phyloP scores from a whole-genome alignment of 2,113 vertebrate genomes.

The Phaetusa simplex region DNA sequence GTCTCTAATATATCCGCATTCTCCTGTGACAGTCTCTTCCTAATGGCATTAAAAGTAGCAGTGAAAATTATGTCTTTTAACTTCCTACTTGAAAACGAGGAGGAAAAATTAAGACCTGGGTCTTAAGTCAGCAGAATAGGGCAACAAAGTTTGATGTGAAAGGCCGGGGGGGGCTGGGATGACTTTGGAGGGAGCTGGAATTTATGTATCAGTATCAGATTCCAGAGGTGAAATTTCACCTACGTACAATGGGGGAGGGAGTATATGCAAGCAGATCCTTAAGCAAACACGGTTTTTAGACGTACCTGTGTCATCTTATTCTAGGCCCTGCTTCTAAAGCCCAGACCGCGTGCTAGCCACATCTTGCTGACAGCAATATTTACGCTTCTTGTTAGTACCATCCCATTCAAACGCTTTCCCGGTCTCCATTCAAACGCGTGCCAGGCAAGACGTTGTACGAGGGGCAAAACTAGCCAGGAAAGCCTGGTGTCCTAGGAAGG shows the following conservation, averaged over 20 bases:
- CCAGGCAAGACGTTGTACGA: neutral
- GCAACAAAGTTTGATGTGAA: neutral
- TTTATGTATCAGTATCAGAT: neutral
- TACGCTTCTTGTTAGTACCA: neutral
- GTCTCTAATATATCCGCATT: neutral
- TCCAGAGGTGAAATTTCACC: constrained; percentile 28
- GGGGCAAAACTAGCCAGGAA: neutral
- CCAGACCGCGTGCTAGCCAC: fast-evolving
- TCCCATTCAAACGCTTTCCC: neutral
- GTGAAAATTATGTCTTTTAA: constrained; percentile 3
- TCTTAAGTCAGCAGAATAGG: neutral
- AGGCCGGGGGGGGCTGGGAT: fast-evolving
- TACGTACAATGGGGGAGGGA: neutral
- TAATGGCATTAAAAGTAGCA: neutral
- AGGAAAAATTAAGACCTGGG: neutral
- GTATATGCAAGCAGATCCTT: neutral
- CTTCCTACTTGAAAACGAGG: neutral
- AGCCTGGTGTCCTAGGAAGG: neutral
- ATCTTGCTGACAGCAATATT: neutral
- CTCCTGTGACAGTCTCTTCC: neutral
- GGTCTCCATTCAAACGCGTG: neutral
- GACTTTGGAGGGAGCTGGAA: neutral
- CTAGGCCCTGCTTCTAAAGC: neutral
- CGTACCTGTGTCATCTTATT: neutral
- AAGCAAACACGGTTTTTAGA: neutral